A percentile compares a stretch with the other conserved stretches of the same genome.
Evolutionary conservation across 1,140 invertebrate species (phyloP).

Genomic region (Oreohelix idahoensis): DNA sequence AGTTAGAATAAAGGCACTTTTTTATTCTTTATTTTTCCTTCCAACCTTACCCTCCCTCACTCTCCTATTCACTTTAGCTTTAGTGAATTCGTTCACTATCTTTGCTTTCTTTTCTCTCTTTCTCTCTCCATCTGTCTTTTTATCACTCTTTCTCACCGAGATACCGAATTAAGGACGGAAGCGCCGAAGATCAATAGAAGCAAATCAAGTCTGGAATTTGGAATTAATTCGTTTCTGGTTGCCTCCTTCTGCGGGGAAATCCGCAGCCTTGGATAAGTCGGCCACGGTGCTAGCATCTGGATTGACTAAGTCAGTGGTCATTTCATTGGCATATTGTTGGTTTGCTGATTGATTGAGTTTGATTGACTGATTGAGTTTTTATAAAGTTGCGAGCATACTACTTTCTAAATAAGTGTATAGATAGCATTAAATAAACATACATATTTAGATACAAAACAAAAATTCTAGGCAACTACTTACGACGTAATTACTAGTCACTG

Average conservation of each 20-base stretch:
- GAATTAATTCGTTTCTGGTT: slow-evolving; percentile 22
- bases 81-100: neutral
- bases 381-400: neutral
- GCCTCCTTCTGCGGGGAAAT: neutral
- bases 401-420: too few species aligned
- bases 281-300: neutral
- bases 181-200: slow-evolving; percentile 24
- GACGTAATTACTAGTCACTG: too few species aligned
- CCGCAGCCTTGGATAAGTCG: neutral
- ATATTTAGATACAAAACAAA: too few species aligned
- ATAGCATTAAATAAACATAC: too few species aligned
- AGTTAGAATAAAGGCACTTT: too few species aligned
- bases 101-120: neutral
- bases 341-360: neutral
- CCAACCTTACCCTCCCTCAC: neutral
- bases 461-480: too few species aligned
- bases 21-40: too few species aligned
- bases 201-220: slow-evolving; percentile 21
- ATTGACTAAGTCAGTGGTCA: slow-evolving; percentile 1
- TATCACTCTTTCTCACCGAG: neutral
- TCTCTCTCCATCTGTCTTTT: neutral
- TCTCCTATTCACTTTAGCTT: neutral
- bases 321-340: slow-evolving; percentile 4
- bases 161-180: slow-evolving; percentile 16
- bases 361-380: slow-evolving; percentile 5